These are phyloP conservation scores for Dicaeum eximium DNA, from an alignment of 2,113 vertebrate genomes.

Conservation along the genomic window DNA sequence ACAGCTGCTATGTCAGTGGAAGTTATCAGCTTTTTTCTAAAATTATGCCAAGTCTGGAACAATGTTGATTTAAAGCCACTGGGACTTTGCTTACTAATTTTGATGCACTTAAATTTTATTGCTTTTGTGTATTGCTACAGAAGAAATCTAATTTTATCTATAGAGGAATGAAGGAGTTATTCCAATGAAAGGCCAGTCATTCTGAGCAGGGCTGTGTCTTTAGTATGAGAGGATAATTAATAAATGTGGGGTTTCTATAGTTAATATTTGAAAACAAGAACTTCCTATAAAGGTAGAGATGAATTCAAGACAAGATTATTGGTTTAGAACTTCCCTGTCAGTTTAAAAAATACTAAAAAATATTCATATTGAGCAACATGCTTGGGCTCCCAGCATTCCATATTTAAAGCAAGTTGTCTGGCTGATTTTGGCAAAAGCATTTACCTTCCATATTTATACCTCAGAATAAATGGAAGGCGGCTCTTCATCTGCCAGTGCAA, in stretches of 20 bases:
- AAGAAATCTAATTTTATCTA: neutral
- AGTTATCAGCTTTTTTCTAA: neutral
- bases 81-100: neutral
- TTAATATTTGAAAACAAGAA: neutral
- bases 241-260: neutral
- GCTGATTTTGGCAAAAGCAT: neutral
- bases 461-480: neutral
- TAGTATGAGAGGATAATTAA: neutral
- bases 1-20: neutral
- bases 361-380: neutral
- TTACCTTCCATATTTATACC: neutral
- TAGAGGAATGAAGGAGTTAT: neutral
- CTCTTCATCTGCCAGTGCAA: neutral
- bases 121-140: neutral
- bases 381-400: neutral
- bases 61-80: neutral
- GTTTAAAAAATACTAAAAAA: neutral
- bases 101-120: neutral
- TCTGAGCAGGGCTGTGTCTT: neutral
- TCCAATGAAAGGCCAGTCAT: neutral
- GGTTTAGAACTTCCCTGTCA: neutral
- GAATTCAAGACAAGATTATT: neutral
- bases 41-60: neutral
- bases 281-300: neutral
- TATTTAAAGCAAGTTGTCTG: neutral